Base-by-base conservation (phyloP, 2,113 vertebrate genomes). In the Oostethus manadensis region DNA sequence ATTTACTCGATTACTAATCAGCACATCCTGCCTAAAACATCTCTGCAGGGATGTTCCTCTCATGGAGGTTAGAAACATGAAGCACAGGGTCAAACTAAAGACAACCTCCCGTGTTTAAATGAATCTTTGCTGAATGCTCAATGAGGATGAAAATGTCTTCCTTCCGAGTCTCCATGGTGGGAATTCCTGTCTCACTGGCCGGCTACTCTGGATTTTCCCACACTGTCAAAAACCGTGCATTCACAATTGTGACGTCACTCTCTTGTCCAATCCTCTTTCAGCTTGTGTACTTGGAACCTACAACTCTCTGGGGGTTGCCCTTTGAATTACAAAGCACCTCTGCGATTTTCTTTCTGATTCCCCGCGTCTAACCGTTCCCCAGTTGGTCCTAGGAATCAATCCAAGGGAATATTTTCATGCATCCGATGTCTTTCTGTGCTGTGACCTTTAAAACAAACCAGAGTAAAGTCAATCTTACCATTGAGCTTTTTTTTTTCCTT, bases 61-160 rank as follows among this genome's bases (percentile, higher is more conserved):
- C 53, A 26, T 5, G 10, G 29, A 55, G n/a, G 44, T 44, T 51
- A 55, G 38, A 62, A 51, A 63, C n/a, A 42, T 51, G 15, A 56
- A 23, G 22, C 21, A 47, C 1, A 11, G 13, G 51, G 26, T 13
- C n/a, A 6, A 38, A 51, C 22, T 17, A 29, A 16, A 26, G 23
- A 14, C 49, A 21, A 11, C 18, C 20, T 13, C 6, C 43, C 14
- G 5, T 33, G 11, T 50, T n/a, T 50, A 13, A n/a, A 50, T 29
- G 23, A 50, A 50, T 13, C 21, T 26, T 51, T 51, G 14, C 16
- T 51, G 15, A 51, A 29, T 16, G 49, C 29, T 51, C 49, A 51
- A 51, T 26, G 49, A 16, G 23, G 15, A 50, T 4, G n/a, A 33
- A 50, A 14, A 50, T 50, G 3, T 14, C 14, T 51, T 51, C 16